A percentile compares a stretch with the other conserved stretches of the same genome.
Conservation (phyloP, 2,113 vertebrate genomes). For the Crypturellus undulatus region DNA sequence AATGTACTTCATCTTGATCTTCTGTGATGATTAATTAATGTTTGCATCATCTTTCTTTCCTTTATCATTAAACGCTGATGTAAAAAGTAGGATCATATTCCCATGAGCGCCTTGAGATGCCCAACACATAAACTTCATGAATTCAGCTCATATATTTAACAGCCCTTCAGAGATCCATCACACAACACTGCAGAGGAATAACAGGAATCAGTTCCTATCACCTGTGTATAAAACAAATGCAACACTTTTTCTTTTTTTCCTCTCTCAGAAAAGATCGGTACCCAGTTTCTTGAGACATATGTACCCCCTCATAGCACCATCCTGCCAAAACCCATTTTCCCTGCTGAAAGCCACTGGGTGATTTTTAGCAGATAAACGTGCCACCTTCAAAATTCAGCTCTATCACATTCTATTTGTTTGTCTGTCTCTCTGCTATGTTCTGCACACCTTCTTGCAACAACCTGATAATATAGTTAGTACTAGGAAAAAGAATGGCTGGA, state of each 20-base stretch:
- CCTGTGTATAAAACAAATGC: conserved; percentile 2
- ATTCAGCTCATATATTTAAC: not conserved
- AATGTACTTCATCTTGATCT: not conserved
- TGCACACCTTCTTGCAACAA: not conserved
- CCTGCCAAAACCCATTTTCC: conserved; percentile 29
- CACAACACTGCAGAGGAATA: not conserved
- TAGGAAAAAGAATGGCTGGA: conserved; percentile 43
- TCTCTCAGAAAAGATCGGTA: not conserved
- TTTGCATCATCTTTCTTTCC: not conserved
- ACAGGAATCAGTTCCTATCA: not conserved
- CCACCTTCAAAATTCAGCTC: conserved; percentile 31
- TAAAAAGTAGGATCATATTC: not conserved
- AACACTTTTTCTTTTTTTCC: not conserved
- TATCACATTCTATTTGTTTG: conserved; percentile 42
- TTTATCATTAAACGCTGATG: not conserved
- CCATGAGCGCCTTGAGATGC: not conserved
- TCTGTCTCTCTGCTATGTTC: not conserved
- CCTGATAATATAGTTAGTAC: conserved; percentile 60
- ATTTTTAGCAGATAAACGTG: conserved; percentile 46
- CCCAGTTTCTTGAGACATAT: not conserved
- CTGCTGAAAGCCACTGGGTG: conserved; percentile 20
- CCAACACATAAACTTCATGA: conserved; percentile 1
- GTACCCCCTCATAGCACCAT: not conserved
- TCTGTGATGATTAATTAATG: not conserved
- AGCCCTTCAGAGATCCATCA: conserved; percentile 14